Percentiles rank a stretch among this genome's conserved stretches.
Evolutionary conservation across 2,113 vertebrate genomes (phyloP).

Genomic region (Ia io): DNA sequence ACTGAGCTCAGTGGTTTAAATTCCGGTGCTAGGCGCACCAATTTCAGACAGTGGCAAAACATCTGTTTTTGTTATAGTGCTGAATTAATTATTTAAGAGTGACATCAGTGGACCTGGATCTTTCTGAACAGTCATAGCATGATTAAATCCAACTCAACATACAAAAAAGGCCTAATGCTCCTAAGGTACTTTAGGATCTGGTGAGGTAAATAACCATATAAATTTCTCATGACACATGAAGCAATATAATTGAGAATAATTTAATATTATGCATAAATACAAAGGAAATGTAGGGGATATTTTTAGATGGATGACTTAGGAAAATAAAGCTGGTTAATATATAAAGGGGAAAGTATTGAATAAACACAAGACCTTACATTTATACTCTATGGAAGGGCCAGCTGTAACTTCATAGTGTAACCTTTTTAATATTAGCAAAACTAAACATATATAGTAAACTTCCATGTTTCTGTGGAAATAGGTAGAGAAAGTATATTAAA

Average conservation of each 20-base stretch:
- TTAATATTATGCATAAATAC: not conserved
- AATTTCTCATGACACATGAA: not conserved
- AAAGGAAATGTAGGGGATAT: not conserved
- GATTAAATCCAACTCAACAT: not conserved
- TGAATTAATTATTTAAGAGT: not conserved
- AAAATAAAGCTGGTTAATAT: not conserved
- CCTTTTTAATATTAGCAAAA: not conserved
- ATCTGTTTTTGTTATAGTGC: not conserved
- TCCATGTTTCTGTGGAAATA: not conserved
- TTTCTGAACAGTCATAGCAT: not conserved
- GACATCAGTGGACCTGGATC: not conserved
- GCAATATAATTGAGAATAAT: not conserved
- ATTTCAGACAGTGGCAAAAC: not conserved
- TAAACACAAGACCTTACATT: not conserved
- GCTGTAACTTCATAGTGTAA: not conserved
- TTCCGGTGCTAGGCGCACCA: not conserved
- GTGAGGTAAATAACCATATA: not conserved
- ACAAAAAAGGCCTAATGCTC: not conserved
- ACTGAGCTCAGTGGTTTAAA: not conserved
- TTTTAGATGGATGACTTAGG: constrained; percentile 8
- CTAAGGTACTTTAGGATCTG: not conserved
- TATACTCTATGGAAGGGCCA: not conserved
- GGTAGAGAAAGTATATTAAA: not conserved
- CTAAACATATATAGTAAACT: not conserved
- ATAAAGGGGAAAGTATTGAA: not conserved